phyloP scores from a whole-genome alignment of 2,113 vertebrate species.

The Psittacara wagleri region DNA sequence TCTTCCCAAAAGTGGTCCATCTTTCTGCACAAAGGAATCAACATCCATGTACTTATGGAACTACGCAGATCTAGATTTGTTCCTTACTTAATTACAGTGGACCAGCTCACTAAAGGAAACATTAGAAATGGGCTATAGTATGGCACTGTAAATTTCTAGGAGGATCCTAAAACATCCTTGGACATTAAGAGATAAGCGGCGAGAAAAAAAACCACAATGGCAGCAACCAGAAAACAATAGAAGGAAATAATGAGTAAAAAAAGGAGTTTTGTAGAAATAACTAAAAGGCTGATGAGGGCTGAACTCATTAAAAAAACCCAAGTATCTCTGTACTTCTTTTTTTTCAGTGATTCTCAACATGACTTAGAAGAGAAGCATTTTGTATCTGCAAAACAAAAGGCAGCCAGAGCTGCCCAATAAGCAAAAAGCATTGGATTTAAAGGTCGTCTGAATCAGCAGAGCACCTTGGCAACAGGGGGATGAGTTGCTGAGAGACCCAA shows the following conservation, averaged over 20 bases:
- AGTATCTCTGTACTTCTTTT: background rate
- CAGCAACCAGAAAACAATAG: background rate
- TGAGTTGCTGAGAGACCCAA: conserved; percentile 69
- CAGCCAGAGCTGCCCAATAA: conserved; percentile 41
- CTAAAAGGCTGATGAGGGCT: background rate
- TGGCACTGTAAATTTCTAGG: background rate
- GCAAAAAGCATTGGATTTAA: conserved; percentile 60
- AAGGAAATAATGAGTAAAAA: background rate
- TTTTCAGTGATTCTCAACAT: background rate
- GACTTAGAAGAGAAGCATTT: conserved; percentile 42
- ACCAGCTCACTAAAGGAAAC: background rate
- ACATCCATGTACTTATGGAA: background rate
- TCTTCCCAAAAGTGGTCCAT: background rate
- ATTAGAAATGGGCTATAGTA: background rate
- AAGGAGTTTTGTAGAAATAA: background rate
- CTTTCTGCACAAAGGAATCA: background rate
- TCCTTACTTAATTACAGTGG: background rate
- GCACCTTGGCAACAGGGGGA: conserved; percentile 67
- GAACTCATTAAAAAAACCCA: background rate
- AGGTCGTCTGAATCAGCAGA: conserved; percentile 61
- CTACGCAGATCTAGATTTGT: background rate
- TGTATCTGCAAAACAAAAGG: conserved; percentile 55
- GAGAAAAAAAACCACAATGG: background rate
- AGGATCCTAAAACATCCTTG: background rate
- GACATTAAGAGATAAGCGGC: background rate